Evolutionary conservation across 2,113 vertebrate species (phyloP), one percentile per base, ranked within the genome.

Genomic region (Saccopteryx leptura): DNA sequence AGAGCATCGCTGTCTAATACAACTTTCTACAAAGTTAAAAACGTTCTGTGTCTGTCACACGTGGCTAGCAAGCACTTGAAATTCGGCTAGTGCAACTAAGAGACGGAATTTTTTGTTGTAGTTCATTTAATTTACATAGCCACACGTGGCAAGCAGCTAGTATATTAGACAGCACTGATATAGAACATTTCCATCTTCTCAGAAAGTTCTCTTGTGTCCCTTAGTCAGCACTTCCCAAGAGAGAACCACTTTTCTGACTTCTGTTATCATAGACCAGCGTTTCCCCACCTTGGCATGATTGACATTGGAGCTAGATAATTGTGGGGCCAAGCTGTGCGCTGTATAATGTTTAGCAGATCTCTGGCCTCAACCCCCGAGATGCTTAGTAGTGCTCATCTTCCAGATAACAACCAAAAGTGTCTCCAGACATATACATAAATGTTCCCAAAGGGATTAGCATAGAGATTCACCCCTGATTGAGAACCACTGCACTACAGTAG

Each of bases 61-160:
- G 79, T 46, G 85, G 69, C 91, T 93, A 69, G 5, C 23, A 56
- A 94, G 80, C 65, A 33, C 76, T 93, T 92, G 80, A 83, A 95
- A 68, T 74, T 65, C 26, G 31, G 76, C 81, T 60, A 61, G 24
- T 56, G 39, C 19, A 4, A 63, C 78, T 13, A 56, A 91, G 69
- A 31, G 81, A 71, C 15, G 4, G 8, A 82, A 82, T 90, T 71
- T 95, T 85, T 81, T 56, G 78, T 74, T 81, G 28, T 50, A 54
- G 79, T 96, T 94, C 26, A 65, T 88, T 89, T 74, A 28, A 94
- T 69, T 91, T 89, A 61, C 95, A 80, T 56, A 92, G 65, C 71
- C 26, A 61, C n/a, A 0, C n/a, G 83, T 85, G 71, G n/a, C 85
- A 85, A 71, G 54, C 2, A 0, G 65, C 76, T 76, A 61, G 54